These are phyloP conservation scores for Hirtodrosophila duncani DNA, from an alignment of 2,888 invertebrate genomes.

Conservation along the genomic window DNA sequence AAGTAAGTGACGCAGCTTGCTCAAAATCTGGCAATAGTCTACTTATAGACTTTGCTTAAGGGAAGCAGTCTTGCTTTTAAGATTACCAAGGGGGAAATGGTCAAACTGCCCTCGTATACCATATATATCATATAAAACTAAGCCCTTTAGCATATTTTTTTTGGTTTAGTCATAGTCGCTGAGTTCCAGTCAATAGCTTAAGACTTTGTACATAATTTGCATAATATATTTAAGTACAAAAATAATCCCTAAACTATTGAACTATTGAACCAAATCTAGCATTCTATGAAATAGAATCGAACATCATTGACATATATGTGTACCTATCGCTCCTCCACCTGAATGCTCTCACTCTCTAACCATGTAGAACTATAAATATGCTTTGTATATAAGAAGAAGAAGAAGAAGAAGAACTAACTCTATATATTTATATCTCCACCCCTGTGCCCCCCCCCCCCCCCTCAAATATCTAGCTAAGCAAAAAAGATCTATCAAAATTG, in stretches of 20 bases:
- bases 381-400: not conserved
- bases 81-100: too few relatives aligned
- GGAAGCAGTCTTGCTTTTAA: too few relatives aligned
- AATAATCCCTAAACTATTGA: too few relatives aligned
- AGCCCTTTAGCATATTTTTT: too few relatives aligned
- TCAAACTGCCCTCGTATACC: constrained; percentile 13
- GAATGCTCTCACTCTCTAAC: constrained; percentile 56
- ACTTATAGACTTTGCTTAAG: too few relatives aligned
- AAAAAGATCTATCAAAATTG: too few relatives aligned
- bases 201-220: constrained; percentile 13
- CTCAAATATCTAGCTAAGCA: constrained; percentile 26
- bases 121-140: constrained; percentile 9
- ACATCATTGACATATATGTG: constrained; percentile 61
- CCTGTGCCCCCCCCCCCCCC: constrained; percentile 19
- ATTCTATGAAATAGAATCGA: constrained; percentile 60
- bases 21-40: too few relatives aligned
- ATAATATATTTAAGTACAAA: too few relatives aligned
- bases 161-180: constrained; percentile 43
- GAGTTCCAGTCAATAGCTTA: constrained; percentile 47
- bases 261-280: constrained; percentile 4
- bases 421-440: constrained; percentile 35
- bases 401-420: constrained; percentile 15
- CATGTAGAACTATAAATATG: constrained; percentile 32
- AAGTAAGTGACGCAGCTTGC: too few relatives aligned
- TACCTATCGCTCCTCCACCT: constrained; percentile 69